Evolutionary conservation across 2,888 invertebrate genomes (phyloP).

Genomic region (Heliconius erato): DNA sequence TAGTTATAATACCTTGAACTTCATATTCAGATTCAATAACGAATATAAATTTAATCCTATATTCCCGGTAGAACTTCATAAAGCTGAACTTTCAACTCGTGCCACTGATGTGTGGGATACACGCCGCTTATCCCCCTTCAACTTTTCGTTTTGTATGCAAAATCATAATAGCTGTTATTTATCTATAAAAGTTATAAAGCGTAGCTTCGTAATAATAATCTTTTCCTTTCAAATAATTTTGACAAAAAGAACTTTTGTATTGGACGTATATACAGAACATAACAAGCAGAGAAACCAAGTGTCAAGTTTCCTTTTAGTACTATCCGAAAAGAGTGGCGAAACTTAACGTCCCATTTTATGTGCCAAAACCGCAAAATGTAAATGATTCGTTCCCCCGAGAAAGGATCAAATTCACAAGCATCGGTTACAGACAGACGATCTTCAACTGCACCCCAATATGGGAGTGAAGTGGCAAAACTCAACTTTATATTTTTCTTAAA

Average conservation of each 20-base stretch:
- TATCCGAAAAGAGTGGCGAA: too few species aligned
- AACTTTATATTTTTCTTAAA: too few species aligned
- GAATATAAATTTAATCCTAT: constrained; percentile 1
- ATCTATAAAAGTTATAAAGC: not conserved
- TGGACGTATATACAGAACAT: not conserved
- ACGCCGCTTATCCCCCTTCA: not conserved
- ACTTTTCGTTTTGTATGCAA: constrained; percentile 13
- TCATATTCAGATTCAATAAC: constrained; percentile 14
- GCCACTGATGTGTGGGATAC: not conserved
- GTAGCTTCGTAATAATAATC: too few species aligned
- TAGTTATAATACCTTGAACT: not conserved
- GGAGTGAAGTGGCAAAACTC: too few species aligned
- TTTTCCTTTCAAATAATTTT: not conserved
- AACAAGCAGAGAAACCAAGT: not conserved
- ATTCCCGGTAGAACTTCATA: constrained; percentile 1
- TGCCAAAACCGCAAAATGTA: too few species aligned
- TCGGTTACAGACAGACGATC: too few species aligned
- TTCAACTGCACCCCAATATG: too few species aligned
- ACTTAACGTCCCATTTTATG: too few species aligned
- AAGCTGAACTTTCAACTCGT: constrained; percentile 18
- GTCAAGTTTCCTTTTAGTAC: too few species aligned
- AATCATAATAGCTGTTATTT: not conserved
- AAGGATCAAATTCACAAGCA: too few species aligned
- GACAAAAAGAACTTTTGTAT: not conserved
- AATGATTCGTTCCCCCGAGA: too few species aligned